Evolutionary conservation across 2,113 vertebrate genomes (phyloP).

Genomic region (Coptodon bakossiorum): DNA sequence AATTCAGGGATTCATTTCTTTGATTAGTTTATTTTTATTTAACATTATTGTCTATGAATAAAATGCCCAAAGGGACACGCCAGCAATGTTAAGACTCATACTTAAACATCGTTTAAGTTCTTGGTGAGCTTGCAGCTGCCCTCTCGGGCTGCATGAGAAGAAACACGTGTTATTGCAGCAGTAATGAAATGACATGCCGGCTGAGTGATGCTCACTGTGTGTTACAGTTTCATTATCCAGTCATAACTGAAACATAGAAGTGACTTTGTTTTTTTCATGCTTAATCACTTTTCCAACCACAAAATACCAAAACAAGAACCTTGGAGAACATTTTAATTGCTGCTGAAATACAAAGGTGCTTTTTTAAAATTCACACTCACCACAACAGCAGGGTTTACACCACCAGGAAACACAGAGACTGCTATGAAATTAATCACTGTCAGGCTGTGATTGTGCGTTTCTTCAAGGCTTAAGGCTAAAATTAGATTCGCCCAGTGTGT

Average conservation of each 20-base stretch:
- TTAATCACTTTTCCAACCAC: background rate
- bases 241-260: background rate
- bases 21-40: background rate
- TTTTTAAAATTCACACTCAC: background rate
- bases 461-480: background rate
- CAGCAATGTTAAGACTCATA: background rate
- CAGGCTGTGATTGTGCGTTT: background rate
- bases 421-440: conserved; percentile 12
- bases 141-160: background rate
- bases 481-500: conserved; percentile 1
- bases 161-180: background rate
- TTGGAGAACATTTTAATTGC: background rate
- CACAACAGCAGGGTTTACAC: background rate
- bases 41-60: background rate
- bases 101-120: background rate
- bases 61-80: background rate
- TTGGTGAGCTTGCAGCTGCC: background rate
- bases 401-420: background rate
- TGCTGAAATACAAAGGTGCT: background rate
- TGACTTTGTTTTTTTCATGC: background rate
- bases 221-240: background rate
- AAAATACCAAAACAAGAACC: background rate
- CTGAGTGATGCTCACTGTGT: background rate
- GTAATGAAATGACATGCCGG: background rate
- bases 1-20: background rate